Base-by-base conservation (phyloP, 2,113 vertebrate genomes). In the Gambusia affinis region DNA sequence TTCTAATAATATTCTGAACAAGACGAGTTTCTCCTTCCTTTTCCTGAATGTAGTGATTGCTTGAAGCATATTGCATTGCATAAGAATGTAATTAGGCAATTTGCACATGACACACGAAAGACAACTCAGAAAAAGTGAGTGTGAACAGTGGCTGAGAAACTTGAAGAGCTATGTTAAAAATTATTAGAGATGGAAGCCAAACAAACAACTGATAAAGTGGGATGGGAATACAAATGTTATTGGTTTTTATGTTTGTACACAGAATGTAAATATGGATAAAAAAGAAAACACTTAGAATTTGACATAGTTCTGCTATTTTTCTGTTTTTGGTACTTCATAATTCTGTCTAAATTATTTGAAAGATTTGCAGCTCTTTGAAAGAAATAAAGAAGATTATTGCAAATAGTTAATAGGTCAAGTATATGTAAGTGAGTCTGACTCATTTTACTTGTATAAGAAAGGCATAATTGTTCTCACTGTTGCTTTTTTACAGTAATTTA, bases 1-100 rank as follows among this genome's bases (percentile, higher is more conserved):
- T 72, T 67, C 65, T 82, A 75, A 83, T 84, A 81, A 84, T 82
- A 71, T 85, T 87, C 67, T 80, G 68, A 78, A 76, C 82, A 64
- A 11, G 28, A 67, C 4, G 27, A 28, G 28, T 11, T 28, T 22
- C 8, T 24, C 2, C 15, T 67, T 24, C 6, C 24, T 69, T 11
- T 69, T 57, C 17, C 14, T 69, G 19, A 4, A 54, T 12, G 15
- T 19, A 30, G 5, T 30, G 8, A 11, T 7, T 69, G 70, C 19
- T 17, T 65, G 63, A 47, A 3, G 0, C 8, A 47, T 51, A 44
- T 75, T 28, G 28, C 73, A 60, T 31, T 35, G 73, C n/a, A 27
- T 82, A 61, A 72, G 60, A 8, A 37, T 35, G 24, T 7, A 27
- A 27, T 33, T 39, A 63, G 39, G 60, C 12, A 57, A 64, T 78